phyloP scores from a whole-genome alignment of 2,888 invertebrate species.

The Agriotes lineatus region DNA sequence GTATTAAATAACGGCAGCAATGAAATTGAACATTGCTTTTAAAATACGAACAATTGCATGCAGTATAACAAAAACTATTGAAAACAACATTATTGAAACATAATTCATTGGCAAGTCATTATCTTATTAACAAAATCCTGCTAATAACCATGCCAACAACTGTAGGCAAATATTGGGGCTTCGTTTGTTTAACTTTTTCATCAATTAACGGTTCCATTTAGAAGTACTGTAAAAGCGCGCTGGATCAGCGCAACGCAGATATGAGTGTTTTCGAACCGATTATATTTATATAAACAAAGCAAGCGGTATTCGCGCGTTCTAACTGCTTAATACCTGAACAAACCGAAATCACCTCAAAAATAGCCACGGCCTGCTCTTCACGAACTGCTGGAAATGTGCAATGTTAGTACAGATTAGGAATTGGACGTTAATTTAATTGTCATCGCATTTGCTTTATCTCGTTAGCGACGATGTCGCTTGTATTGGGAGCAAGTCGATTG shows the following conservation, averaged over 20 bases:
- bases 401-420: constrained; percentile 1
- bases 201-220: background rate
- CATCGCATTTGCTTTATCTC: constrained; percentile 3
- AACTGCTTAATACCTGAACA: constrained; percentile 23
- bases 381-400: background rate
- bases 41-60: no score
- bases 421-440: constrained; percentile 20
- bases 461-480: background rate
- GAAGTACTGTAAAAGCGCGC: no score
- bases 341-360: background rate
- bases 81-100: no score
- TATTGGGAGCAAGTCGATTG: background rate
- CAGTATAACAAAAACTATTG: no score
- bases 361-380: background rate
- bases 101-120: no score
- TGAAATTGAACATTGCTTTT: no score
- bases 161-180: no score
- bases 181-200: no score
- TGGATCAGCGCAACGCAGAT: background rate
- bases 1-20: no score
- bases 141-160: no score
- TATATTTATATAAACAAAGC: background rate
- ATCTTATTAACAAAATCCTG: no score
- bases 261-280: background rate
- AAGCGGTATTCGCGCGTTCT: constrained; percentile 15